These are phyloP conservation scores for Brachionus manjavacas DNA, from an alignment of 1,140 invertebrate species.

Conservation along the genomic window DNA sequence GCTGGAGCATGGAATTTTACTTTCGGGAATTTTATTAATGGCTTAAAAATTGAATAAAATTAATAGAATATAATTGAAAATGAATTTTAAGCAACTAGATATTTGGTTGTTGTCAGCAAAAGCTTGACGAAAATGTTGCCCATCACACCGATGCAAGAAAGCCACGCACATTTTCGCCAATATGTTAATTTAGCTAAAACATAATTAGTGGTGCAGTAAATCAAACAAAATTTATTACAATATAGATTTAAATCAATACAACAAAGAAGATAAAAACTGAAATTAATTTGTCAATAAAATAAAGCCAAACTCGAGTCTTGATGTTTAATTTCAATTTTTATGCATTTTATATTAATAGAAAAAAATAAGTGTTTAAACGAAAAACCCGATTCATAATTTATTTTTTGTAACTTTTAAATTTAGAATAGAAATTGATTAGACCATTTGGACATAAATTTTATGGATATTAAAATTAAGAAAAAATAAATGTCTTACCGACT, in stretches of 20 bases:
- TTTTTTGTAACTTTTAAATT: constrained; percentile 22
- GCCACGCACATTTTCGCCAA: neutral
- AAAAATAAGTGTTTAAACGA: neutral
- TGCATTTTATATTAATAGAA: neutral
- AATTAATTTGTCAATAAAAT: neutral
- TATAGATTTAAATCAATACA: neutral
- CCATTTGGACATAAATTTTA: neutral
- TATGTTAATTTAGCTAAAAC: neutral
- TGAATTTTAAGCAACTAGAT: neutral
- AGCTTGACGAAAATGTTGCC: neutral
- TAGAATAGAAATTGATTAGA: constrained; percentile 22
- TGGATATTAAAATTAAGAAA: neutral
- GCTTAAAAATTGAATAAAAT: neutral
- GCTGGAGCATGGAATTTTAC: neutral
- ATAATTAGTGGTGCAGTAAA: neutral
- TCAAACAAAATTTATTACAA: neutral
- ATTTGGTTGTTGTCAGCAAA: neutral
- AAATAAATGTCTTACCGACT: neutral
- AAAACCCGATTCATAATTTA: constrained; percentile 10
- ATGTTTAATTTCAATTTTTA: neutral
- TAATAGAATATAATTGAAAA: neutral
- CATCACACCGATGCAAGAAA: neutral
- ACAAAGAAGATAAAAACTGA: neutral
- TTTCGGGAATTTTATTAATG: neutral
- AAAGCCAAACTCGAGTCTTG: neutral